Conservation (phyloP, 2,888 invertebrate species). For the Hybos culiciformis region DNA sequence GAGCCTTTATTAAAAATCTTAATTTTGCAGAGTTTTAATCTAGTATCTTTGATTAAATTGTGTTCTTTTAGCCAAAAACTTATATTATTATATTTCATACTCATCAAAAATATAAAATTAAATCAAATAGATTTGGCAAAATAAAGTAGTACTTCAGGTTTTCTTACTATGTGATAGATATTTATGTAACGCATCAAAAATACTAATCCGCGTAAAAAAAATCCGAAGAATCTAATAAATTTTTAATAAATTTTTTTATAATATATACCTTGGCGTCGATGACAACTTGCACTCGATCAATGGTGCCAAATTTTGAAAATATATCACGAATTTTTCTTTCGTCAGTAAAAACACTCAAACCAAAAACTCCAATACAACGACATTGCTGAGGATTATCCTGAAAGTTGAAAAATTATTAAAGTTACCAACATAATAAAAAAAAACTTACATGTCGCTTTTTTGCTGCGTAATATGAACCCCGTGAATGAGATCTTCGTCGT, state of each 20-base stretch:
- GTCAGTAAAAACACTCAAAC: constrained; percentile 82
- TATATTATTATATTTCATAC: too few species aligned
- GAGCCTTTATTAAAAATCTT: constrained; percentile 9
- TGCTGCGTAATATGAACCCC: constrained; percentile 65
- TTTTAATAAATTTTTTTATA: too few species aligned
- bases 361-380: constrained; percentile 88
- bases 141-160: too few species aligned
- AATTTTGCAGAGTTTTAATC: not conserved
- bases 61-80: too few species aligned
- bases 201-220: too few species aligned
- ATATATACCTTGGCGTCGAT: constrained; percentile 67
- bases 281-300: constrained; percentile 87
- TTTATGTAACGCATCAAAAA: too few species aligned
- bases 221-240: too few species aligned
- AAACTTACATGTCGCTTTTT: constrained; percentile 58
- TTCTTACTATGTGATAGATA: too few species aligned
- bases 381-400: constrained; percentile 57
- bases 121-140: too few species aligned
- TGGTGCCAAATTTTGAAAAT: constrained; percentile 81
- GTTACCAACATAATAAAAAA: constrained; percentile 2
- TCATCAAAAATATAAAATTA: too few species aligned
- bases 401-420: constrained; percentile 7
- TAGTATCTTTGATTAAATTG: too few species aligned
- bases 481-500: constrained; percentile 50
- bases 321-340: constrained; percentile 85